Evolutionary conservation across 92 coral and sea anemone species (phyloP).

Genomic region (Pocillopora meandrina): DNA sequence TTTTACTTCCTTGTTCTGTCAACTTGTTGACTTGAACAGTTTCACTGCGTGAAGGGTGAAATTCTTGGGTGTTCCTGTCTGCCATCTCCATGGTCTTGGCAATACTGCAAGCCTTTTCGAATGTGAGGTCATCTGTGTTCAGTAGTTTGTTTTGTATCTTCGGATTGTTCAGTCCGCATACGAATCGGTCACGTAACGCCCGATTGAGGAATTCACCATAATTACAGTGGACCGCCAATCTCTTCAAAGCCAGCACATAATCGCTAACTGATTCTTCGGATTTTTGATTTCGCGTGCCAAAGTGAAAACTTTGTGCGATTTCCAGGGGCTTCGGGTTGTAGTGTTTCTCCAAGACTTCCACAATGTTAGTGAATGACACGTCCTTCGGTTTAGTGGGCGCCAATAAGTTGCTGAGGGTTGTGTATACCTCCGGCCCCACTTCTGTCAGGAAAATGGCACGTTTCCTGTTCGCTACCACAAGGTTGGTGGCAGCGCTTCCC

Average conservation of each 20-base stretch:
- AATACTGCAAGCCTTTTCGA: conserved; percentile 51
- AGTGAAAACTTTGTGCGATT: conserved; percentile 60
- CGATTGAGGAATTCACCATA: conserved; percentile 59
- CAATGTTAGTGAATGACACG: conserved; percentile 26
- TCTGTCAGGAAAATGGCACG: conserved; percentile 57
- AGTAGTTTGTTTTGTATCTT: conserved; percentile 60
- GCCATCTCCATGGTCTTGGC: conserved; percentile 68
- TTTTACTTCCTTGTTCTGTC: conserved; percentile 15
- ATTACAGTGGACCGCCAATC: conserved; percentile 60
- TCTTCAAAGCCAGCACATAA: conserved; percentile 60
- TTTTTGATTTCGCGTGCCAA: conserved; percentile 50
- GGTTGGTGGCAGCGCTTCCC: conserved; percentile 34
- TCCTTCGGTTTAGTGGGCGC: conserved; percentile 57
- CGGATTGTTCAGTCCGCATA: conserved; percentile 55
- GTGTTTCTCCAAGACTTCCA: conserved; percentile 42
- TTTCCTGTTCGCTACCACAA: conserved; percentile 41
- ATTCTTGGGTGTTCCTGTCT: conserved; percentile 61
- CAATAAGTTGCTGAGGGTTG: conserved; percentile 46
- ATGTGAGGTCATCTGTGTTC: conserved; percentile 42
- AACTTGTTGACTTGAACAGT: conserved; percentile 27
- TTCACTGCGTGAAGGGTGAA: conserved; percentile 29
- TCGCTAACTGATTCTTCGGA: conserved; percentile 50
- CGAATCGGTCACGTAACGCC: conserved; percentile 63
- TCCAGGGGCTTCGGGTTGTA: conserved; percentile 47
- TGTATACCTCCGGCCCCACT: conserved; percentile 60